Evolutionary conservation across 2,888 invertebrate genomes (phyloP).

Genomic region (Pasiphila rectangulata): DNA sequence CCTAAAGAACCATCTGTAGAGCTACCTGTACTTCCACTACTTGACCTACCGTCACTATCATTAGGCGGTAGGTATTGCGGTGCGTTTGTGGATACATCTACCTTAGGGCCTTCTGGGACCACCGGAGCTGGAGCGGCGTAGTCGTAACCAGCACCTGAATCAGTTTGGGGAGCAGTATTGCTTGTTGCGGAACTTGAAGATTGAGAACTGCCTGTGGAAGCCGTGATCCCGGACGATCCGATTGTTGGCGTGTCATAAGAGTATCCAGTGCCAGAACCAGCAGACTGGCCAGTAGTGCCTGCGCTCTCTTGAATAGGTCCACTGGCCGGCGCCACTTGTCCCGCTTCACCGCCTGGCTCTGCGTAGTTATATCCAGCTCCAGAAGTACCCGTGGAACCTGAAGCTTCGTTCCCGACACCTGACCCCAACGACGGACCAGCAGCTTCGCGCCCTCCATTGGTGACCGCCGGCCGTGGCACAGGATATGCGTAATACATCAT

Average conservation of each 20-base stretch:
- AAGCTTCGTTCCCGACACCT: slow-evolving; percentile 27
- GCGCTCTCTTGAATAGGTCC: slow-evolving; percentile 16
- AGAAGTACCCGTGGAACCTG: slow-evolving; percentile 18
- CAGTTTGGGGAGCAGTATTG: slow-evolving; percentile 20
- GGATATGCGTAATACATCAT: slow-evolving; percentile 74
- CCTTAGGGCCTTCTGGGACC: slow-evolving; percentile 15
- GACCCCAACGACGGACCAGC: slow-evolving; percentile 43
- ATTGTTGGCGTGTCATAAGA: slow-evolving; percentile 32
- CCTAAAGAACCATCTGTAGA: slow-evolving; percentile 1
- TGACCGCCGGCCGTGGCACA: slow-evolving; percentile 40
- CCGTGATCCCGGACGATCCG: slow-evolving; percentile 1
- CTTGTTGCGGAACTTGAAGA: slow-evolving; percentile 6
- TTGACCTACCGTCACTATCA: slow-evolving; percentile 20
- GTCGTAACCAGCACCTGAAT: slow-evolving; percentile 24
- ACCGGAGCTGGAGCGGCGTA: slow-evolving; percentile 23
- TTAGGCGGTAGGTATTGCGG: slow-evolving; percentile 64
- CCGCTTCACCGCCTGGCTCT: slow-evolving; percentile 25
- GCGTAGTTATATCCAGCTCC: slow-evolving; percentile 46
- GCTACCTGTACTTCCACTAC: slow-evolving; percentile 2
- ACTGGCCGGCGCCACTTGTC: slow-evolving; percentile 13
- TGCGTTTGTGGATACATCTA: slow-evolving; percentile 55
- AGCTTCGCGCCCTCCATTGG: slow-evolving; percentile 43
- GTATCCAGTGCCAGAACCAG: slow-evolving; percentile 36
- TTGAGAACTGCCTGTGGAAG: slow-evolving; percentile 12
- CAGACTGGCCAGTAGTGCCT: slow-evolving; percentile 13